Evolutionary conservation across 2,113 vertebrate species (phyloP).

Genomic region (Sinocyclocheilus anshuiensis): DNA sequence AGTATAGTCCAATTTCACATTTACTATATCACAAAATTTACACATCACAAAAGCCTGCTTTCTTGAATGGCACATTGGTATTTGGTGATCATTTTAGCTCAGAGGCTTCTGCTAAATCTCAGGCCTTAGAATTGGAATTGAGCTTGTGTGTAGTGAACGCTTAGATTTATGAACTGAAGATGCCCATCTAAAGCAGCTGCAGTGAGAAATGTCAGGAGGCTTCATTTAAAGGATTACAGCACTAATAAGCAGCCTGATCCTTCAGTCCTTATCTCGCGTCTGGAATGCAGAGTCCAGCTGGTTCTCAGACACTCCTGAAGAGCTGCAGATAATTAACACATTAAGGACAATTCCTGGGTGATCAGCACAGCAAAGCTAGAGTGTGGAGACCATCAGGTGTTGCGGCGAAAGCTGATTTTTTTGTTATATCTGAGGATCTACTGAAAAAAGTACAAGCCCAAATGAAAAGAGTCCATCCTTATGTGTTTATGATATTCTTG

Average conservation of each 20-base stretch:
- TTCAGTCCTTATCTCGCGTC: slow-evolving; percentile 56
- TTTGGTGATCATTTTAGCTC: slow-evolving; percentile 37
- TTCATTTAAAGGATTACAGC: slow-evolving; percentile 70
- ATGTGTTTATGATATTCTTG: background rate
- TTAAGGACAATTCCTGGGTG: slow-evolving; percentile 52
- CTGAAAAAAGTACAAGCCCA: background rate
- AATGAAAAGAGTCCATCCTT: background rate
- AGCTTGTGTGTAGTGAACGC: slow-evolving; percentile 32
- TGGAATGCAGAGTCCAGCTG: slow-evolving; percentile 62
- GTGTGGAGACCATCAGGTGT: slow-evolving; percentile 23
- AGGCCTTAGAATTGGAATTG: slow-evolving; percentile 19
- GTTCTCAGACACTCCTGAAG: slow-evolving; percentile 58
- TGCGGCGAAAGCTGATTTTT: slow-evolving; percentile 5
- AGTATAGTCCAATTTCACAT: background rate
- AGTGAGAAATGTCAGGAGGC: slow-evolving; percentile 53
- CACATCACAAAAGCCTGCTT: background rate
- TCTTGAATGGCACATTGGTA: slow-evolving; percentile 19
- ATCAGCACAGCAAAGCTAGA: slow-evolving; percentile 24
- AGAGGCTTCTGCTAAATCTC: slow-evolving; percentile 30
- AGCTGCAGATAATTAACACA: slow-evolving; percentile 65
- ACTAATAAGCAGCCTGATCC: slow-evolving; percentile 67
- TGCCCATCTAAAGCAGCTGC: slow-evolving; percentile 53
- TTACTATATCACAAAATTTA: too few species aligned
- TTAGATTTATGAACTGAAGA: slow-evolving; percentile 58
- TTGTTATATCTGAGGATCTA: background rate